These are phyloP conservation scores for Caerostris extrusa DNA, from an alignment of 1,140 invertebrate genomes.

Conservation along the genomic window DNA sequence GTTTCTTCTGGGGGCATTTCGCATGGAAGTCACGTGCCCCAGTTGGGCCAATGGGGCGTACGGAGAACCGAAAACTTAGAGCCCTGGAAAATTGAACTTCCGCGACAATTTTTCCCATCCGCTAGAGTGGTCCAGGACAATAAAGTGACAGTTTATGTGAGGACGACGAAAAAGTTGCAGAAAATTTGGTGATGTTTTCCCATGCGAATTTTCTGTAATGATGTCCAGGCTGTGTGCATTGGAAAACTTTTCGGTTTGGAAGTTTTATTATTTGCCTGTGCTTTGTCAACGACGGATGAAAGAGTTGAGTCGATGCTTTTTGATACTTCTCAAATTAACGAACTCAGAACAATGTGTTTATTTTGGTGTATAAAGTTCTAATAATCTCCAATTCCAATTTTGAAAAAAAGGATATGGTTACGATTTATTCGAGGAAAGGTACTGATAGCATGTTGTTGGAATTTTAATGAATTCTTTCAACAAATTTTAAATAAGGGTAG, in stretches of 20 bases:
- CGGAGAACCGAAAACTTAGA: conserved; percentile 73
- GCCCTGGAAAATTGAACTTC: conserved; percentile 77
- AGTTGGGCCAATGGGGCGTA: conserved; percentile 74
- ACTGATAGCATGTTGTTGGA: too few relatives aligned
- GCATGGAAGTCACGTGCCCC: conserved; percentile 70
- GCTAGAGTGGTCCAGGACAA: conserved; percentile 76
- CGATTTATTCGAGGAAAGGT: too few relatives aligned
- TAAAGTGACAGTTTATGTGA: conserved; percentile 76
- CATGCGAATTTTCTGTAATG: conserved; percentile 61
- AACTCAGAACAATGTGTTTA: background rate
- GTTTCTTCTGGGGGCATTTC: conserved; percentile 67
- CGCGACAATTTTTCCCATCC: conserved; percentile 73
- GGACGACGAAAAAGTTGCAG: conserved; percentile 37
- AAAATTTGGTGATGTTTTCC: conserved; percentile 62
- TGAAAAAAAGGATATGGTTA: too few relatives aligned
- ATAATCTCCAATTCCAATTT: too few relatives aligned
- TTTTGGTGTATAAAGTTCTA: too few relatives aligned
- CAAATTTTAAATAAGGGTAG: too few relatives aligned
- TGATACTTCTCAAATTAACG: background rate
- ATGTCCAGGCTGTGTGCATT: conserved; percentile 22
- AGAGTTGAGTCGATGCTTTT: background rate
- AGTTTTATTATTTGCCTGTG: conserved; percentile 20
- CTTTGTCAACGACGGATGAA: background rate
- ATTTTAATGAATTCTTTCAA: too few relatives aligned
- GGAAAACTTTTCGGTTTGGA: background rate